These are phyloP conservation scores for Helleia helle DNA, from an alignment of 2,888 invertebrate species.

Conservation along the genomic window DNA sequence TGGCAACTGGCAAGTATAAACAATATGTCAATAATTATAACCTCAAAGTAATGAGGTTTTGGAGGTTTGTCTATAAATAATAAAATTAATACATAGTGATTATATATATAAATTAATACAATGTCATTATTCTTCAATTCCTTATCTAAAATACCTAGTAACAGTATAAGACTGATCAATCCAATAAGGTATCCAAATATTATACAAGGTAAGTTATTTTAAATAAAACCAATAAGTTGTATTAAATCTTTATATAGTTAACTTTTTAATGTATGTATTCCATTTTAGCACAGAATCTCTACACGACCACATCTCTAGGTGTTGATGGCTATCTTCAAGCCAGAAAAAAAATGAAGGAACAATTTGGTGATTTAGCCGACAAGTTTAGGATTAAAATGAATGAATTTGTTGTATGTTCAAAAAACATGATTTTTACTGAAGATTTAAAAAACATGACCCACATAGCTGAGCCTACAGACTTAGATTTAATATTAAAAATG, in stretches of 20 bases:
- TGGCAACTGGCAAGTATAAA: too few relatives aligned
- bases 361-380: conserved; percentile 76
- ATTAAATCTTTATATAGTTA: not conserved
- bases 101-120: too few relatives aligned
- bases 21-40: too few relatives aligned
- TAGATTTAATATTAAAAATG: conserved; percentile 79
- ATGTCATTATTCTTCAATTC: conserved; percentile 10
- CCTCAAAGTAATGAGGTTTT: too few relatives aligned
- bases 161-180: conserved; percentile 8
- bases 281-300: conserved; percentile 59
- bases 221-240: too few relatives aligned
- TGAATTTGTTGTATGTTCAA: conserved; percentile 71
- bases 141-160: not conserved
- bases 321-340: conserved; percentile 73
- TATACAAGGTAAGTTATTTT: conserved; percentile 4
- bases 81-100: too few relatives aligned
- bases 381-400: conserved; percentile 82
- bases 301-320: conserved; percentile 74
- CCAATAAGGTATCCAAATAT: conserved; percentile 5
- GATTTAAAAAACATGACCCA: conserved; percentile 88
- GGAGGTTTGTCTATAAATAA: too few relatives aligned
- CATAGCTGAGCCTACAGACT: conserved; percentile 77
- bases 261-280: not conserved
- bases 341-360: conserved; percentile 69
- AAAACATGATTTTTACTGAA: conserved; percentile 86